Evolutionary conservation across 2,888 invertebrate species (phyloP).

Genomic region (Gerris lacustris): DNA sequence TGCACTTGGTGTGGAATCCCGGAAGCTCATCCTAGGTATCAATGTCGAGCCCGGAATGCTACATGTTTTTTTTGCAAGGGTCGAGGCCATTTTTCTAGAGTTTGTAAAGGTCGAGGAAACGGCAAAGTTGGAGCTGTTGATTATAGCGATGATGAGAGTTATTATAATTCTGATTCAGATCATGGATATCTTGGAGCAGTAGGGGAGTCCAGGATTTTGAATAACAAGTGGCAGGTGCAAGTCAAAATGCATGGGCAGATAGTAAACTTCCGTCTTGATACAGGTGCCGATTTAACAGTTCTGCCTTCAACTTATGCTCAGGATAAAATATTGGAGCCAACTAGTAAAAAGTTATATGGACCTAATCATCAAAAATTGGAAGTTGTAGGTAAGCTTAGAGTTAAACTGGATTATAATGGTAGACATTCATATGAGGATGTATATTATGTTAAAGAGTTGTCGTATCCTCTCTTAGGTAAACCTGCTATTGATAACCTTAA

Average conservation of each 20-base stretch:
- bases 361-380: neutral
- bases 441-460: neutral
- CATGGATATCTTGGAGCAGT: neutral
- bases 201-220: neutral
- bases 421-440: neutral
- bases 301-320: neutral
- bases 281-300: neutral
- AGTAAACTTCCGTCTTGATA: neutral
- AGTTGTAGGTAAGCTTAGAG: neutral
- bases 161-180: neutral
- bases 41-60: too few relatives aligned
- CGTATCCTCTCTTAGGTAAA: neutral
- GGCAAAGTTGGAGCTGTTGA: neutral
- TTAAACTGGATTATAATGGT: neutral
- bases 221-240: neutral
- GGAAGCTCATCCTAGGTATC: too few relatives aligned
- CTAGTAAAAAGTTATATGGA: neutral
- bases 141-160: neutral
- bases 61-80: too few relatives aligned
- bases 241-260: neutral
- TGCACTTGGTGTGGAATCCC: too few relatives aligned
- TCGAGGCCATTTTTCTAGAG: neutral
- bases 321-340: neutral
- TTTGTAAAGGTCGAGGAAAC: neutral
- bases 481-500: neutral